phyloP scores from a whole-genome alignment of 1,140 invertebrate genomes.

The Vollenhovia emeryi region DNA sequence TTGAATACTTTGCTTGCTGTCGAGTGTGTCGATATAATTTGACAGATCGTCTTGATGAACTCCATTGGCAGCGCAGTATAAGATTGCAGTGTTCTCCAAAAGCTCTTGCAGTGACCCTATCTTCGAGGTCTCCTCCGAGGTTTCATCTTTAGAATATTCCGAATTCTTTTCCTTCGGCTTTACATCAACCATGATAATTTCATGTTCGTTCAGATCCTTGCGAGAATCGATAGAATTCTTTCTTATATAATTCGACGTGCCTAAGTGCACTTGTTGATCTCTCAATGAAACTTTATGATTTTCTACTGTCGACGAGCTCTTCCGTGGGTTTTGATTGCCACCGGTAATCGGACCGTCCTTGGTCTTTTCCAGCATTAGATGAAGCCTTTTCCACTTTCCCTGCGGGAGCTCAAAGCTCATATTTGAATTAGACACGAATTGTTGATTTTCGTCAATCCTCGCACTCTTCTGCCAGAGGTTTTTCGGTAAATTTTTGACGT shows the following conservation, averaged over 20 bases:
- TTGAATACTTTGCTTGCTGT: constrained; percentile 72
- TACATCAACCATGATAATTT: background rate
- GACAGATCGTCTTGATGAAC: constrained; percentile 77
- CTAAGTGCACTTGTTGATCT: background rate
- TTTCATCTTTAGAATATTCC: background rate
- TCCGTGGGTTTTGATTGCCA: background rate
- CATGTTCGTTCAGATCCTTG: background rate
- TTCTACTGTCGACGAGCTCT: background rate
- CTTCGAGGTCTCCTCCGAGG: background rate
- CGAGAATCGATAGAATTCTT: background rate
- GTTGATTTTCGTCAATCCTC: background rate
- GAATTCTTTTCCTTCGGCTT: constrained; percentile 26
- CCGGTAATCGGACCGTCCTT: constrained; percentile 11
- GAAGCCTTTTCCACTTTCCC: constrained; percentile 61
- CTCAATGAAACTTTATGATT: constrained; percentile 19
- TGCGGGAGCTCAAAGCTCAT: constrained; percentile 46
- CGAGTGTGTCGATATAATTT: constrained; percentile 77
- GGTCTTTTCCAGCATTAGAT: constrained; percentile 46
- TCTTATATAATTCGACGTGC: background rate
- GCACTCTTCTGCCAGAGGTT: background rate
- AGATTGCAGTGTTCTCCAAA: constrained; percentile 76
- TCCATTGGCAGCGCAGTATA: constrained; percentile 78
- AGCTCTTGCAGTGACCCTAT: constrained; percentile 73
- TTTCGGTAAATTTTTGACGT: background rate
- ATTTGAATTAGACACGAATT: background rate